These are phyloP conservation scores for Amyelois transitella DNA, from an alignment of 1,140 invertebrate species.

Conservation along the genomic window DNA sequence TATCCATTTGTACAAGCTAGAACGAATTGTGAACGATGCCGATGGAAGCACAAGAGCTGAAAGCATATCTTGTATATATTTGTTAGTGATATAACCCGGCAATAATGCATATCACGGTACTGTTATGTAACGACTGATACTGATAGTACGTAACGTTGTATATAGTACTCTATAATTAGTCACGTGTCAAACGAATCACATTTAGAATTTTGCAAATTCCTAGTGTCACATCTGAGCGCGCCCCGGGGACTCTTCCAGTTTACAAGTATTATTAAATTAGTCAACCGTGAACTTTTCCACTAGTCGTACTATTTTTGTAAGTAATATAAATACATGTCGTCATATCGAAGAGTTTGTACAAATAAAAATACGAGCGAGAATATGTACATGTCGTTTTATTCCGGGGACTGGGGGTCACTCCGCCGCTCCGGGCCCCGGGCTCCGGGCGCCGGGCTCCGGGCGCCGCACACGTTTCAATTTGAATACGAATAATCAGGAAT, in stretches of 20 bases:
- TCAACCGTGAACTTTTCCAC: constrained; percentile 11
- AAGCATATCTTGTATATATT: constrained; percentile 47
- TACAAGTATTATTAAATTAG: constrained; percentile 24
- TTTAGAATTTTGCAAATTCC: constrained; percentile 41
- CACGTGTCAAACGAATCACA: constrained; percentile 30
- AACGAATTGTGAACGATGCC: neutral
- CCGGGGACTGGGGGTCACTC: constrained; percentile 39
- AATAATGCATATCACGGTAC: constrained; percentile 67
- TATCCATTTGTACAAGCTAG: neutral
- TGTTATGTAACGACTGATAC: constrained; percentile 51
- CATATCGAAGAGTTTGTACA: constrained; percentile 30
- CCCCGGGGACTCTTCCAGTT: constrained; percentile 28
- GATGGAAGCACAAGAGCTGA: neutral
- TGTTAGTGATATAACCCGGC: constrained; percentile 65
- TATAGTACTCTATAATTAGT: constrained; percentile 26
- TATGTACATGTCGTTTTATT: constrained; percentile 73
- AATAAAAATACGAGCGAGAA: constrained; percentile 69
- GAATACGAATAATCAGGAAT: constrained; percentile 66
- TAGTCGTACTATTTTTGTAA: constrained; percentile 40
- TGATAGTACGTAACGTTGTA: constrained; percentile 29
- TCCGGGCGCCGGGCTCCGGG: constrained; percentile 32
- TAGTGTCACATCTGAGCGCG: constrained; percentile 42
- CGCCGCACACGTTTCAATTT: constrained; percentile 54
- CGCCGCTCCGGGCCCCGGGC: constrained; percentile 32
- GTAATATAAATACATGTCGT: constrained; percentile 20